Conservation (phyloP, 1,140 invertebrate genomes). For the Apocrypta bakeri region DNA sequence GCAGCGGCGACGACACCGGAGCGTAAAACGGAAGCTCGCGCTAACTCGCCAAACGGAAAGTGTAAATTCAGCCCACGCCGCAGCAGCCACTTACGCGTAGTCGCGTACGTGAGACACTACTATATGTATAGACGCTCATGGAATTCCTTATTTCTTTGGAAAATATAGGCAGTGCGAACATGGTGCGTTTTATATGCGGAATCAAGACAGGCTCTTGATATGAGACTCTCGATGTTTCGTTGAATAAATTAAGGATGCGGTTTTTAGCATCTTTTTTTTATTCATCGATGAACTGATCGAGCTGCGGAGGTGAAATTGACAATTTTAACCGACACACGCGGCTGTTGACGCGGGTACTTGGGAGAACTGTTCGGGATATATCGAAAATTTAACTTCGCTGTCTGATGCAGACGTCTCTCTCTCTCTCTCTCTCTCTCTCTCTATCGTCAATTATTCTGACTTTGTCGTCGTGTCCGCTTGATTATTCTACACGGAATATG, state of each 20-base stretch:
- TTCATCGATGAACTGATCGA: too few relatives aligned
- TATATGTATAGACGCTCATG: not conserved
- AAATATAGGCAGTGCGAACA: not conserved
- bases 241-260: constrained; percentile 48
- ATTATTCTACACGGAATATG: too few relatives aligned
- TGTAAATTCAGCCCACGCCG: constrained; percentile 42
- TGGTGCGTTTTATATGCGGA: not conserved
- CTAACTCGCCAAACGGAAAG: constrained; percentile 47
- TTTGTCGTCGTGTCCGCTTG: not conserved
- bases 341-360: too few relatives aligned
- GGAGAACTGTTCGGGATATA: not conserved
- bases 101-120: not conserved
- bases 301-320: not conserved
- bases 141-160: constrained; percentile 49
- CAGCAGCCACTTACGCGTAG: constrained; percentile 24
- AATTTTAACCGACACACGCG: not conserved
- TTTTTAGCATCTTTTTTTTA: too few relatives aligned
- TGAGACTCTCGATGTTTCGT: constrained; percentile 18
- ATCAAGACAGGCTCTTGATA: constrained; percentile 19
- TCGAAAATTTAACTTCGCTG: not conserved
- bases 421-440: not conserved
- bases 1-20: not conserved
- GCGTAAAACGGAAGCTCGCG: constrained; percentile 22
- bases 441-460: not conserved
- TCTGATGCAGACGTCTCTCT: not conserved